These are phyloP conservation scores for Ctenopoma multispine DNA, from an alignment of 2,797 vertebrate genomes.

Conservation along the genomic window DNA sequence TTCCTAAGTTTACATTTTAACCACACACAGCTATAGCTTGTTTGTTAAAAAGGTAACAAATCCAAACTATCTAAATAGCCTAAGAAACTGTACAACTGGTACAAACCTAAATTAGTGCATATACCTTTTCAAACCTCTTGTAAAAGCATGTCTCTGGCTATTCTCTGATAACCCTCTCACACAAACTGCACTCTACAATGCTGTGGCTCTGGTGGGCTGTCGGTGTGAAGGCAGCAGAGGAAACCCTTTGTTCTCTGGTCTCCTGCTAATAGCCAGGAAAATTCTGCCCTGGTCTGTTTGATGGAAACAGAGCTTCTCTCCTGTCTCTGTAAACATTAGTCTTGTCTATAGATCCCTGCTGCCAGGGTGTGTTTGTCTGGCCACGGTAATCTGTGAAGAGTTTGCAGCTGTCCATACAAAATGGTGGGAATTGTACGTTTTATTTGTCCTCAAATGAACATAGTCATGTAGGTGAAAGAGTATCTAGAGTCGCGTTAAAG, in stretches of 20 bases:
- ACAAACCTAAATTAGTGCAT: constrained; percentile 4
- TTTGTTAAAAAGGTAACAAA: background rate
- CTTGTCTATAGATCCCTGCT: constrained; percentile 63
- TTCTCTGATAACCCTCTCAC: constrained; percentile 43
- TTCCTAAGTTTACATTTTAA: constrained; percentile 23
- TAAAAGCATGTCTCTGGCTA: constrained; percentile 39
- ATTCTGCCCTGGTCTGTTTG: constrained; percentile 58
- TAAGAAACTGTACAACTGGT: too few species aligned
- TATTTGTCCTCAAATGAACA: constrained; percentile 30
- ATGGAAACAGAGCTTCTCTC: constrained; percentile 69
- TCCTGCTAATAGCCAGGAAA: constrained; percentile 76
- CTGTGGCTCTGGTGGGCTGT: constrained; percentile 54
- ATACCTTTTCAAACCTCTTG: constrained; percentile 18
- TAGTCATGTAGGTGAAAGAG: constrained; percentile 28
- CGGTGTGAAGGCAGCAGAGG: constrained; percentile 56
- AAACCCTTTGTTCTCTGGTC: constrained; percentile 80
- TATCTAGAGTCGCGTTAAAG: background rate
- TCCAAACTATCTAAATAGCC: background rate
- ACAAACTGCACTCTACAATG: constrained; percentile 30
- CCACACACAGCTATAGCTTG: background rate
- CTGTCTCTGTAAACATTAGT: constrained; percentile 76
- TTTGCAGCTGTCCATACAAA: constrained; percentile 73
- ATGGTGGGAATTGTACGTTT: constrained; percentile 35
- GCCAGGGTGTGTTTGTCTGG: constrained; percentile 58
- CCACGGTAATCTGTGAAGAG: constrained; percentile 44